Evolutionary conservation across 2,113 vertebrate species (phyloP).

Genomic region (Poecile atricapillus): DNA sequence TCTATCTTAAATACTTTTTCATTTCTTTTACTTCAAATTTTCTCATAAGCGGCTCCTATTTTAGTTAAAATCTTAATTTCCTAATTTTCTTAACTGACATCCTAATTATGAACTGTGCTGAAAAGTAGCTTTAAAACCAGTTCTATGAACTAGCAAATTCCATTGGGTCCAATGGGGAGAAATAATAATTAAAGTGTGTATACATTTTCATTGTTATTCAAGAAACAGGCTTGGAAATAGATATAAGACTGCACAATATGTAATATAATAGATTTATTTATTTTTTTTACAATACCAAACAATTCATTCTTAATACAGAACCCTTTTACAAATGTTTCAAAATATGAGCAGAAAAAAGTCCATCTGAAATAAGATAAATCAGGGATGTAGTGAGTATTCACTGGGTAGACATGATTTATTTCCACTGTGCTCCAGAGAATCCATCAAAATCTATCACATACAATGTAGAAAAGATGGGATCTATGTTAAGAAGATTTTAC

Average conservation of each 20-base stretch:
- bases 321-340: not conserved
- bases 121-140: not conserved
- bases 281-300: not conserved
- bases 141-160: not conserved
- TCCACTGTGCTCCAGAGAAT: not conserved
- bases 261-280: not conserved
- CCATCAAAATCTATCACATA: conserved; percentile 11
- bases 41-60: no score
- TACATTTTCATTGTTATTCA: not conserved
- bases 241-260: not conserved
- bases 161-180: not conserved
- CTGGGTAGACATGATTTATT: not conserved
- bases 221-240: not conserved
- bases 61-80: no score
- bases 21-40: no score
- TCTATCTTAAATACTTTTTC: no score
- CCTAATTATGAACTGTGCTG: not conserved
- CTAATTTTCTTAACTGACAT: not conserved
- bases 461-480: conserved; percentile 13
- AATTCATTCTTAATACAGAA: not conserved
- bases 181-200: not conserved
- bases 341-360: not conserved
- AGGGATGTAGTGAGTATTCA: not conserved
- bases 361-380: not conserved
- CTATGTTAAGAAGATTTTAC: conserved; percentile 14